These are phyloP conservation scores for Parazoanthus darwini DNA, from an alignment of 92 coral and sea anemone species.

Conservation along the genomic window DNA sequence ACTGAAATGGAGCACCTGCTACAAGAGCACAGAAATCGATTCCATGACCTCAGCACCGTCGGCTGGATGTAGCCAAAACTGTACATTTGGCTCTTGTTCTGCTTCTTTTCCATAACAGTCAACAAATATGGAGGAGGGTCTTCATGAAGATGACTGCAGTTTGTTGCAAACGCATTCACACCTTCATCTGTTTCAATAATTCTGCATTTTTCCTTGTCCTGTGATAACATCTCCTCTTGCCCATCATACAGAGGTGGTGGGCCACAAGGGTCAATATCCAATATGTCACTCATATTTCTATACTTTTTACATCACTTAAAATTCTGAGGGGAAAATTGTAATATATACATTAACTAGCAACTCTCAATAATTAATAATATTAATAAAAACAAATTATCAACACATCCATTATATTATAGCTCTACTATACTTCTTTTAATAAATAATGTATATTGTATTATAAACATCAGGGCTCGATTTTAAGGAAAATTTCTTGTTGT, in stretches of 20 bases:
- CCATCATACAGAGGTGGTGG: constrained; percentile 24
- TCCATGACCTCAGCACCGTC: constrained; percentile 30
- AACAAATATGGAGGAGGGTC: neutral
- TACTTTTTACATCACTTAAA: neutral
- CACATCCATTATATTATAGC: too few species aligned
- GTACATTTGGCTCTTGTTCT: neutral
- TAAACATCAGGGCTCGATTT: too few species aligned
- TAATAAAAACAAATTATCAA: too few species aligned
- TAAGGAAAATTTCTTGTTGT: too few species aligned
- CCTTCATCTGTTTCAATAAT: neutral
- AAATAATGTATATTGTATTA: too few species aligned
- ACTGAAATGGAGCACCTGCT: constrained; percentile 30
- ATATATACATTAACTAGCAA: too few species aligned
- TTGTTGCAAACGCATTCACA: neutral
- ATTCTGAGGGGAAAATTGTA: neutral
- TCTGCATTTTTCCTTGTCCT: neutral
- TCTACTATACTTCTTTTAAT: too few species aligned
- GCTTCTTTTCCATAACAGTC: constrained; percentile 1
- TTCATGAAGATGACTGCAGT: neutral
- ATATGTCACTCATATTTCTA: neutral
- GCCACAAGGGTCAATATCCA: neutral
- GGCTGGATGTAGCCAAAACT: constrained; percentile 32
- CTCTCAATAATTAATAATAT: too few species aligned
- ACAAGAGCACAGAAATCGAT: constrained; percentile 26
- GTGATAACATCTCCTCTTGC: neutral